Evolutionary conservation across 2,113 vertebrate species (phyloP), one percentile per base, ranked within the genome.

Genomic region (Pelvicachromis taeniatus): DNA sequence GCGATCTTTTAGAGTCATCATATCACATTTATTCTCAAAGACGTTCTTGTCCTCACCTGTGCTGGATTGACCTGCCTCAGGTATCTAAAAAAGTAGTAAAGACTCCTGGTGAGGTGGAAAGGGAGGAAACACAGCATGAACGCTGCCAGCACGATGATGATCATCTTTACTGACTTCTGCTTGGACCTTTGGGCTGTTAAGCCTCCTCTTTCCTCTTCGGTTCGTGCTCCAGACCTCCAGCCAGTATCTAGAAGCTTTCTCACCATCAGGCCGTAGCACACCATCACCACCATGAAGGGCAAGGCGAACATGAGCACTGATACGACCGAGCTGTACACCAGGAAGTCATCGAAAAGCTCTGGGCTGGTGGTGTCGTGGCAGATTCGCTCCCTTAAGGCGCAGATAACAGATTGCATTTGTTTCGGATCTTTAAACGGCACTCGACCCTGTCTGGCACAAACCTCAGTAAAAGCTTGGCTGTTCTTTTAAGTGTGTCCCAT

Each of bases 111-210:
- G 91, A 99, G 88, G 0, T 99, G 98, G 93, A 99, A 99, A 5
- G 99, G 98, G 83, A 99, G 95, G 82, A 99, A 99, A 86, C 98
- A 99, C 29, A 99, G 92, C 6, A 97, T 94, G 89, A 99, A 99
- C 16, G 96, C 96, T 1, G 95, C 87, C 93, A 99, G 85, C 77
- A 99, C 97, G 0, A 99, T 96, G 52, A 98, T 92, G 5, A 99
- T 98, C 97, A 98, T 99, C 96, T 97, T 98, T 61, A 99, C 97
- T 0, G 99, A 99, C 89, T 98, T 99, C 95, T 97, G 96, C 84
- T 98, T 99, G 91, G 96, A 97, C 6, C 93, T 94, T 0, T 95
- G 95, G 7, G 96, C 93, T 9, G 92, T 93, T 2, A 92, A 55
- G 1, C 95, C 94, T 0, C 96, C 96, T 0, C 93, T 88, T 0